Base-by-base conservation (phyloP, 2,113 vertebrate species). In the Atherinomorus stipes region DNA sequence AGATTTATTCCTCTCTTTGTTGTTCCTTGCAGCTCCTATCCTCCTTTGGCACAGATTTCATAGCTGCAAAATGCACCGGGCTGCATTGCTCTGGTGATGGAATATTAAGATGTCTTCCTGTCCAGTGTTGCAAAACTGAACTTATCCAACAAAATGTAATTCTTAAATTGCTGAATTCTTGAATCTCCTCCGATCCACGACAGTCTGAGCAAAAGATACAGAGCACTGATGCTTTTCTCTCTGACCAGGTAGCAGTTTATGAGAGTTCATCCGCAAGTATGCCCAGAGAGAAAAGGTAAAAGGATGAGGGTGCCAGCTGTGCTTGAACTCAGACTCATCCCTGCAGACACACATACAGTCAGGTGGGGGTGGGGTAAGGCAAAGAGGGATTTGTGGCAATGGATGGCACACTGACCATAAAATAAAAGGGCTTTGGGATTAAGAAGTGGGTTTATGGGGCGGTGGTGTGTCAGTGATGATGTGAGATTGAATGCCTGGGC, bases 391-490 rank as follows among this genome's bases (percentile, higher is more conserved):
- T 92, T 91, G 77, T 72, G 45, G 80, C 34, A 51, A 82, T 65
- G 71, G 40, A 62, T 85, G 84, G 78, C 83, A 81, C 78, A 87
- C 80, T 91, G 83, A 80, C 81, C 76, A 89, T 71, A 81, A 77
- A 84, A 85, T 88, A 81, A 65, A 90, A 91, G 70, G 76, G 89
- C 88, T 93, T 93, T 91, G 57, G 86, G 92, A 92, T 93, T 94
- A 93, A 90, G 81, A 93, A 93, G 78, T 90, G 86, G 94, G 91
- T 92, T 94, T 93, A 88, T 94, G 89, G 92, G 88, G 49, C 86
- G 81, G 75, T 52, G 49, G 75, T 79, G 74, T 79, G 87, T 65
- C 42, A 60, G 63, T 64, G 76, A 73, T 80, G 76, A 87, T 81
- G 71, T 68, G 86, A 89, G 86, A 90, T 85, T 90, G 84, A 84